phyloP scores from a whole-genome alignment of 2,797 vertebrate genomes.

The Apogon hyalosoma region DNA sequence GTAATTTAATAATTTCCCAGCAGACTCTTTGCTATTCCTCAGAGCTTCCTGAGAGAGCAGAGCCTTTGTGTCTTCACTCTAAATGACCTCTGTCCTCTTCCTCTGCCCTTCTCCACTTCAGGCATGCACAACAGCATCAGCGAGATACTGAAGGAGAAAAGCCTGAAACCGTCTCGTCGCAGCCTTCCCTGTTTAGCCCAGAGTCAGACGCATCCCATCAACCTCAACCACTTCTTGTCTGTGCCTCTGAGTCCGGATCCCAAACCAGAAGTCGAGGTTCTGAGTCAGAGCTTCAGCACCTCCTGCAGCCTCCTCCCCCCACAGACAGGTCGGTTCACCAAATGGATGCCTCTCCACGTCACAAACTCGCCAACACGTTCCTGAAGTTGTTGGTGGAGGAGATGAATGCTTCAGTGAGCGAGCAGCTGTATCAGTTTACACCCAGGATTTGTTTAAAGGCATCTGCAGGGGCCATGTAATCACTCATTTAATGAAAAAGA shows the following conservation, averaged over 20 bases:
- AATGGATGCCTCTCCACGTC: no score
- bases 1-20: no score
- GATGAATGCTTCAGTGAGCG: neutral
- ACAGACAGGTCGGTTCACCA: conserved; percentile 74
- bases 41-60: neutral
- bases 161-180: conserved; percentile 93
- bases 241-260: conserved; percentile 84
- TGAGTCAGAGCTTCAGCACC: conserved; percentile 83
- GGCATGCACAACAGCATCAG: conserved; percentile 98
- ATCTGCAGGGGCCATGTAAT: conserved; percentile 1
- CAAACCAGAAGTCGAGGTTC: conserved; percentile 70
- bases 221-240: conserved; percentile 92
- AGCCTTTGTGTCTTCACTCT: neutral
- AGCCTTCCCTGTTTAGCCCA: conserved; percentile 93
- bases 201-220: conserved; percentile 93
- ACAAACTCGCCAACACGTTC: neutral
- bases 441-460: neutral
- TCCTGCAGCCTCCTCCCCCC: conserved; percentile 83
- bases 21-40: no score
- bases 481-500: neutral
- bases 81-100: neutral
- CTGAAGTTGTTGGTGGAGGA: conserved; percentile 14
- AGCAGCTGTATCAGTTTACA: neutral
- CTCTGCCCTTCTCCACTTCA: conserved; percentile 58
- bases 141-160: conserved; percentile 93